Conservation (phyloP, 2,797 vertebrate genomes). For the Crenichthys baileyi region DNA sequence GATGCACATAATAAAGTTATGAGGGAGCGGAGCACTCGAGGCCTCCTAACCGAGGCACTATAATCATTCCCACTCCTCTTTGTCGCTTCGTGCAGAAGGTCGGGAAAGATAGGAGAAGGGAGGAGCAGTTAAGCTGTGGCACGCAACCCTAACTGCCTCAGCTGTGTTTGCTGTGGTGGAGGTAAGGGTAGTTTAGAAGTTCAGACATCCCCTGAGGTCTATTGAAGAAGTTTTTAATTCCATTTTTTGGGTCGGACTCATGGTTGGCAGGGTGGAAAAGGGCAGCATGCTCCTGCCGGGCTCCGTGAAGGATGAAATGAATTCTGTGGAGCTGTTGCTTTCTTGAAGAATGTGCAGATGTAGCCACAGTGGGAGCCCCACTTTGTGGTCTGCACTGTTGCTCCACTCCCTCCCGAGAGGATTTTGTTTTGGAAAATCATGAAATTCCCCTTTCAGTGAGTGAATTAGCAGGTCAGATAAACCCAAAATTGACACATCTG, state of each 20-base stretch:
- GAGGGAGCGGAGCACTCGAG: not conserved
- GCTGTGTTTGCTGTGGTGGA: slow-evolving; percentile 26
- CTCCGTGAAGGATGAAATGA: slow-evolving; percentile 65
- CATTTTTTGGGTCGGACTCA: slow-evolving; percentile 40
- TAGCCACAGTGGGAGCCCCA: slow-evolving; percentile 63
- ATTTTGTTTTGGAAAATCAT: slow-evolving; percentile 63
- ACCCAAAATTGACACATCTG: not conserved
- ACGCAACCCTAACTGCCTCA: slow-evolving; percentile 23
- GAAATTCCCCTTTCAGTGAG: slow-evolving; percentile 55
- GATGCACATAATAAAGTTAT: slow-evolving; percentile 13
- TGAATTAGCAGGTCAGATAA: slow-evolving; percentile 16
- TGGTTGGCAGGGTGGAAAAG: slow-evolving; percentile 55
- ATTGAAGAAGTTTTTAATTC: slow-evolving; percentile 46
- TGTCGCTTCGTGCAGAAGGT: slow-evolving; percentile 26
- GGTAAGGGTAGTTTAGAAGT: slow-evolving; percentile 58
- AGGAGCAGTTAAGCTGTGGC: slow-evolving; percentile 15
- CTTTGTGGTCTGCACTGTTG: slow-evolving; percentile 38
- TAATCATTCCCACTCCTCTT: slow-evolving; percentile 52
- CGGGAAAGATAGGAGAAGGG: slow-evolving; percentile 17
- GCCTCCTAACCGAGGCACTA: slow-evolving; percentile 22
- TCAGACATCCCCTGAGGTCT: slow-evolving; percentile 42
- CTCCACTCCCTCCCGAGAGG: slow-evolving; percentile 19
- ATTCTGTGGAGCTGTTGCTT: slow-evolving; percentile 57
- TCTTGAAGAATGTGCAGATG: slow-evolving; percentile 68
- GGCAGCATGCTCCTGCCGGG: slow-evolving; percentile 53